Conservation (phyloP, 2,113 vertebrate genomes). For the Equus quagga region DNA sequence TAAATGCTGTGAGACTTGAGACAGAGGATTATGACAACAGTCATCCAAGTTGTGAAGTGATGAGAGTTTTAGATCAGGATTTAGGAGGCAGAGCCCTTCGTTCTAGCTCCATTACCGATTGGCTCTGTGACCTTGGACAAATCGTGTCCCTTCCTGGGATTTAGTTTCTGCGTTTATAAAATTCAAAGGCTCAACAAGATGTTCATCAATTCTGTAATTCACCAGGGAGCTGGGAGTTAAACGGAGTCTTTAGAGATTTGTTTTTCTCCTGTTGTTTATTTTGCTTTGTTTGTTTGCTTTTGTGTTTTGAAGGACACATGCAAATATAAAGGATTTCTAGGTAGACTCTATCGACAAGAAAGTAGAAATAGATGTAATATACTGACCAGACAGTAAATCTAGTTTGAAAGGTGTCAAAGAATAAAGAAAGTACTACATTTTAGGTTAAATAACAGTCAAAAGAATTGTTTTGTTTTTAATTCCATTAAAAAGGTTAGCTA, state of each 20-base stretch:
- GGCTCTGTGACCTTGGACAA: neutral
- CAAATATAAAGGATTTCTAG: neutral
- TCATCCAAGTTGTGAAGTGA: neutral
- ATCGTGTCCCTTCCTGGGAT: neutral
- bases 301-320: neutral
- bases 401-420: neutral
- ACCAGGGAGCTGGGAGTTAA: neutral
- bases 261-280: neutral
- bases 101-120: neutral
- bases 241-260: neutral
- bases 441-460: neutral
- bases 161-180: conserved; percentile 18
- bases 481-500: neutral
- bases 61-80: neutral
- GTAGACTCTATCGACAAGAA: neutral
- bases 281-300: neutral
- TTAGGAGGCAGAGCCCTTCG: neutral
- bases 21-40: neutral
- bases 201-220: neutral
- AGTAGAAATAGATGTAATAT: neutral
- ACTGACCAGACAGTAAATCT: neutral
- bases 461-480: neutral
- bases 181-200: neutral
- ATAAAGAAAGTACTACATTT: neutral
- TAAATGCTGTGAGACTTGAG: neutral